Conservation (phyloP, 2,888 invertebrate species). For the Drosophila cyrtoloma region DNA sequence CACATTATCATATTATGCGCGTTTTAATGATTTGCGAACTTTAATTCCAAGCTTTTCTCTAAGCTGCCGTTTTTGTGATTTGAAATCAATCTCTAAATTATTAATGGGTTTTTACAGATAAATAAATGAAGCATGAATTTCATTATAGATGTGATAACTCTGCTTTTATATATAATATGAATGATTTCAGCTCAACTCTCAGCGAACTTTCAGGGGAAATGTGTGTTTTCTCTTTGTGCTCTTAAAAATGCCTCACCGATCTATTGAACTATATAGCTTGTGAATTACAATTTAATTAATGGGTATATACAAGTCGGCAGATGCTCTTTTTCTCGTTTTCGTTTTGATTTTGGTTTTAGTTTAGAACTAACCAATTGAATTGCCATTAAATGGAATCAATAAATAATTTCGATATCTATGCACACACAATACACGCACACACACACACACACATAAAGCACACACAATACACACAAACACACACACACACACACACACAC, state of each 20-base stretch:
- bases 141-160: too few relatives aligned
- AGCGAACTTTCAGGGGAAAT: neutral
- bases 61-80: neutral
- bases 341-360: neutral
- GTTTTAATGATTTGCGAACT: neutral
- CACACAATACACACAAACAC: conserved; percentile 8
- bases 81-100: neutral
- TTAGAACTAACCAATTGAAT: conserved; percentile 21
- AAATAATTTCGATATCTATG: conserved; percentile 48
- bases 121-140: neutral
- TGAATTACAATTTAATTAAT: neutral
- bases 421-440: neutral
- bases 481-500: conserved; percentile 1
- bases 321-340: neutral
- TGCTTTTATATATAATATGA: neutral
- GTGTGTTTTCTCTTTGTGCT: neutral
- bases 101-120: neutral
- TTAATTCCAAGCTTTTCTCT: neutral
- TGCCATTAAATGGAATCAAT: conserved; percentile 38
- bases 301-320: neutral
- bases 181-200: neutral
- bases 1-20: neutral
- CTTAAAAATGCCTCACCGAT: neutral
- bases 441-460: conserved; percentile 9
- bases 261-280: neutral